Percentiles rank a stretch among this genome's conserved stretches.
Evolutionary conservation across 2,888 invertebrate species (phyloP).

Genomic region (Xanthorhoe spadicearia): DNA sequence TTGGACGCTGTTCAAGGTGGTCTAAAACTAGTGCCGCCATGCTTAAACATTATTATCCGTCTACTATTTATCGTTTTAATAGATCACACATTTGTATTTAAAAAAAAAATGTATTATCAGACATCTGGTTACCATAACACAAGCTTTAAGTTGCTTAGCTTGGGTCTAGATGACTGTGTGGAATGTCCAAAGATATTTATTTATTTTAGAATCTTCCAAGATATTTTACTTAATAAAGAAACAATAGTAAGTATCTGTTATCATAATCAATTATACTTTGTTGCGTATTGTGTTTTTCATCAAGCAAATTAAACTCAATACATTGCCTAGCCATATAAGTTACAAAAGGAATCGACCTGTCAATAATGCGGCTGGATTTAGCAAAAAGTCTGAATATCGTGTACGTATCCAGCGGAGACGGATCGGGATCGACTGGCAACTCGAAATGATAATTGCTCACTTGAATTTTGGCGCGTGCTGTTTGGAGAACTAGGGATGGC

Average conservation of each 20-base stretch:
- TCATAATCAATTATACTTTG: too few relatives aligned
- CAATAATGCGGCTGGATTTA: slow-evolving; percentile 16
- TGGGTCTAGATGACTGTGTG: too few relatives aligned
- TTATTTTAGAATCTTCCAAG: too few relatives aligned
- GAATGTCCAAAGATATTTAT: too few relatives aligned
- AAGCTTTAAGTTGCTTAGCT: too few relatives aligned
- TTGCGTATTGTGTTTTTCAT: not conserved
- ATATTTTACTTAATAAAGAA: too few relatives aligned
- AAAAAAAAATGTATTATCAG: too few relatives aligned
- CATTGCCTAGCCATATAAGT: slow-evolving; percentile 7
- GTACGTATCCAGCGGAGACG: slow-evolving; percentile 28
- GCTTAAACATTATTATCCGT: not conserved
- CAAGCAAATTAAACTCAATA: not conserved
- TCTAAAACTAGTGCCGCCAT: not conserved
- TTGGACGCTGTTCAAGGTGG: not conserved
- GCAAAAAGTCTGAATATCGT: slow-evolving; percentile 31
- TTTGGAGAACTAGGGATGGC: slow-evolving; percentile 39
- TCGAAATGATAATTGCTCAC: slow-evolving; percentile 69
- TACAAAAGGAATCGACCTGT: slow-evolving; percentile 17
- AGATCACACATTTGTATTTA: too few relatives aligned
- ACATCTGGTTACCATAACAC: too few relatives aligned
- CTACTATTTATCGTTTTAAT: not conserved
- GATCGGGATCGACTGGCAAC: slow-evolving; percentile 43
- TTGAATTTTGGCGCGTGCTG: slow-evolving; percentile 64
- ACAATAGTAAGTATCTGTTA: too few relatives aligned